These are phyloP conservation scores for Epicampocera succincta DNA, from an alignment of 2,888 invertebrate species.

Conservation along the genomic window DNA sequence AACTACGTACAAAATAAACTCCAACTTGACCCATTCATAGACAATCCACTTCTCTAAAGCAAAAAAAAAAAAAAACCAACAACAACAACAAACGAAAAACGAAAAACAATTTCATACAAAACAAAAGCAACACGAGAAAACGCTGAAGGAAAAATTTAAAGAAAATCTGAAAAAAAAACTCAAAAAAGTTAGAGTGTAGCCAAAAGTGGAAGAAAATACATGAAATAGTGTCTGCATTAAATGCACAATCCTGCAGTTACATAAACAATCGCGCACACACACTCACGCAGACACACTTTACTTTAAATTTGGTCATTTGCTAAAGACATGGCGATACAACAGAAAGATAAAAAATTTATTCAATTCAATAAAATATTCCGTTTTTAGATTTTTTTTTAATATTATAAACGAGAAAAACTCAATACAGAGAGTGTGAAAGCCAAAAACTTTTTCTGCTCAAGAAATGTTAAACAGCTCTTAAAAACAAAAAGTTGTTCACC, in stretches of 20 bases:
- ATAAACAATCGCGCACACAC: conserved; percentile 1
- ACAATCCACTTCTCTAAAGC: conserved; percentile 20
- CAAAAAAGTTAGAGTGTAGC: conserved; percentile 13
- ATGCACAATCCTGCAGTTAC: conserved; percentile 42
- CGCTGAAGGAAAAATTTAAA: conserved; percentile 19
- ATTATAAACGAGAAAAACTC: neutral
- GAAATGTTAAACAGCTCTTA: neutral
- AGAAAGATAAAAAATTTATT: conserved; percentile 23
- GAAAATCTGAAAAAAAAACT: conserved; percentile 25
- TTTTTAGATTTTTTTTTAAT: conserved; percentile 20
- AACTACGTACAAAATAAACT: conserved; percentile 47
- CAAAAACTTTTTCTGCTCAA: conserved; percentile 24
- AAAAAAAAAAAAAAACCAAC: conserved; percentile 20
- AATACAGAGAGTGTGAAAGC: conserved; percentile 20
- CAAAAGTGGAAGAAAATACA: neutral
- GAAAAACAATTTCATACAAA: conserved; percentile 6
- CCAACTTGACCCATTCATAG: conserved; percentile 68
- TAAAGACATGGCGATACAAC: conserved; percentile 29
- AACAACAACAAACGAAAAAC: too few relatives aligned
- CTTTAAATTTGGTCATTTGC: conserved; percentile 56
- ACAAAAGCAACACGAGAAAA: conserved; percentile 30
- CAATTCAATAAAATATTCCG: conserved; percentile 11
- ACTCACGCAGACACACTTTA: neutral
- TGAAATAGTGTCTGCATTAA: conserved; percentile 37
- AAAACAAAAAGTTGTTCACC: too few relatives aligned